A percentile compares a stretch with the other conserved stretches of the same genome.
These are phyloP conservation scores for Hetaerina americana DNA, from an alignment of 1,140 invertebrate genomes.

Conservation along the genomic window DNA sequence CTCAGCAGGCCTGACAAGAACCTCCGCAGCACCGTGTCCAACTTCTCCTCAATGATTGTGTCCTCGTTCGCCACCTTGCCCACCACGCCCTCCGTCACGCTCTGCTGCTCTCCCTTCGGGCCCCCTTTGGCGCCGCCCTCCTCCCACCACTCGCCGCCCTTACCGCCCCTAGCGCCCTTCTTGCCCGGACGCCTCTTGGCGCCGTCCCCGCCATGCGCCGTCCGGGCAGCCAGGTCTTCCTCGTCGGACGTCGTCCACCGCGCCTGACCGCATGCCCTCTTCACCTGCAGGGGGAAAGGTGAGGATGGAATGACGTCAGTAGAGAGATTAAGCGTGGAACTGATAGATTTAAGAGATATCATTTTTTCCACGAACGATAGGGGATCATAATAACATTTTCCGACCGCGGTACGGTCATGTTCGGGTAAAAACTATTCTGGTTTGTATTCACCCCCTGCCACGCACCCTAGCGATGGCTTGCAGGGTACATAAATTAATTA, in stretches of 20 bases:
- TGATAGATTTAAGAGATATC: no score
- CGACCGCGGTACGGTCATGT: no score
- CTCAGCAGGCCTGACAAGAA: constrained; percentile 48
- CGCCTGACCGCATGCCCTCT: constrained; percentile 35
- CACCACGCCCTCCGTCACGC: not conserved
- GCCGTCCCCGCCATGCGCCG: not conserved
- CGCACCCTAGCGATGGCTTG: no score
- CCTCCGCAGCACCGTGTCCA: constrained; percentile 36
- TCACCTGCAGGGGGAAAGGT: constrained; percentile 29
- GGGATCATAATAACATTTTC: no score
- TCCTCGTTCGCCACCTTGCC: not conserved
- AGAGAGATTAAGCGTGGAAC: no score
- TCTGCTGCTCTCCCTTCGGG: not conserved
- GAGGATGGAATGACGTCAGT: not conserved
- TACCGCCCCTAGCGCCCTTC: no score
- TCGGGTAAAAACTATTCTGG: no score
- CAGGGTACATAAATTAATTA: no score
- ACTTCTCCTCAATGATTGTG: not conserved
- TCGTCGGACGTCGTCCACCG: constrained; percentile 20
- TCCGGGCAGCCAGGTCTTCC: not conserved
- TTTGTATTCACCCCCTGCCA: no score
- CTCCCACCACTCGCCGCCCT: not conserved
- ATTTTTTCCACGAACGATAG: no score
- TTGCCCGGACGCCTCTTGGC: not conserved
- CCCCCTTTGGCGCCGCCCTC: no score